These are phyloP conservation scores for Phoxinus dragarum DNA, from an alignment of 2,797 vertebrate genomes.

Conservation along the genomic window DNA sequence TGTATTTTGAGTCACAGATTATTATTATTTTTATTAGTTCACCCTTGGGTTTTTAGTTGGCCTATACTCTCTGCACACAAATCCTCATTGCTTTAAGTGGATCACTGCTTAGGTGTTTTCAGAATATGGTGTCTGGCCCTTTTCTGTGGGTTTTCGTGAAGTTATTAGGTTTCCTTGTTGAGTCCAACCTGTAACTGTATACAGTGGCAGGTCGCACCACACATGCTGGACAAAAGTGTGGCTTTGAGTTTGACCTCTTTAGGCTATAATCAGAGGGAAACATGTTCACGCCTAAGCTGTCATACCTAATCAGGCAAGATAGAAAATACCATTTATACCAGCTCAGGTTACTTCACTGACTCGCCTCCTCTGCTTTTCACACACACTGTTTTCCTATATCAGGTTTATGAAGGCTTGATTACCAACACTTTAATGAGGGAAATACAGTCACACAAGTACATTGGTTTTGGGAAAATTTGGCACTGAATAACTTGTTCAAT, in stretches of 20 bases:
- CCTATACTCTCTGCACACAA: too few species aligned
- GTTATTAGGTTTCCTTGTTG: slow-evolving; percentile 54
- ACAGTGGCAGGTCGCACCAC: slow-evolving; percentile 42
- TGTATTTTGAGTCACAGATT: neutral
- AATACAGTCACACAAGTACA: neutral
- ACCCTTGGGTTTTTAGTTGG: neutral
- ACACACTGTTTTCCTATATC: slow-evolving; percentile 1
- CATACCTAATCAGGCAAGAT: slow-evolving; percentile 57
- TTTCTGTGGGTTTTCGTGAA: slow-evolving; percentile 46
- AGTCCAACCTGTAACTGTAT: slow-evolving; percentile 52
- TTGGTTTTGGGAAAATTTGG: neutral
- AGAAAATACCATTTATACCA: slow-evolving; percentile 49
- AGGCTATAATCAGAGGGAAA: slow-evolving; percentile 53
- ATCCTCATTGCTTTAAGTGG: too few species aligned
- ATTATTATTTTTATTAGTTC: too few species aligned
- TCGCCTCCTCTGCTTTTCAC: neutral
- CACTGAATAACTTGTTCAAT: neutral
- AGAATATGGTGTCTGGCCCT: neutral
- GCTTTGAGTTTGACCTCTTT: slow-evolving; percentile 59
- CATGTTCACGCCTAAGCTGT: slow-evolving; percentile 55
- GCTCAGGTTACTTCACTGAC: slow-evolving; percentile 52
- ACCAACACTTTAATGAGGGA: neutral
- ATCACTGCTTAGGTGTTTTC: neutral
- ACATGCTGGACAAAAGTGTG: slow-evolving; percentile 39
- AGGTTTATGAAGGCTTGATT: slow-evolving; percentile 1